Evolutionary conservation across 2,113 vertebrate genomes (phyloP).

Genomic region (Leucosticte australis): DNA sequence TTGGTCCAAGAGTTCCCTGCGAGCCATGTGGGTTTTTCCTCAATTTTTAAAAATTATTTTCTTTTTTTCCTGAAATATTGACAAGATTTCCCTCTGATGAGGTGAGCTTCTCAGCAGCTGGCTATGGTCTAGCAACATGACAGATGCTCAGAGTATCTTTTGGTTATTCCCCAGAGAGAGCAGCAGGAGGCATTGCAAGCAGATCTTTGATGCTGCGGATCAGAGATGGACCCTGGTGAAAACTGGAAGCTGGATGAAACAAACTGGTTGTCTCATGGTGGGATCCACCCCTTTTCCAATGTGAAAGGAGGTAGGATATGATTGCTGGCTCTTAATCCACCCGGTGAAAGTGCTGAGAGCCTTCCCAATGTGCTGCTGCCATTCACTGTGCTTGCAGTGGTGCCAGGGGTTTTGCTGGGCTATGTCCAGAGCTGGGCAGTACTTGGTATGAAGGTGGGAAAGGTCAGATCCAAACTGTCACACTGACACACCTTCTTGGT

Average conservation of each 20-base stretch:
- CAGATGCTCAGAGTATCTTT: slow-evolving; percentile 21
- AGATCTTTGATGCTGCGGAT: slow-evolving; percentile 39
- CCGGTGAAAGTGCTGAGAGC: background rate
- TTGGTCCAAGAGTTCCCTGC: background rate
- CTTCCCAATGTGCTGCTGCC: background rate
- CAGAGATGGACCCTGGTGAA: slow-evolving; percentile 76
- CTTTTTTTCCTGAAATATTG: background rate
- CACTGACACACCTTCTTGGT: accelerated
- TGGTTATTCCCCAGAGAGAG: slow-evolving; percentile 42
- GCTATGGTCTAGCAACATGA: background rate
- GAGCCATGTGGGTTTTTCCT: accelerated
- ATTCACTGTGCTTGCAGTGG: background rate
- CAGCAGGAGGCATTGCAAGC: background rate
- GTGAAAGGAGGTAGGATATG: slow-evolving; percentile 65
- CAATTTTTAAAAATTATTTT: background rate
- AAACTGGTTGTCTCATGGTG: slow-evolving; percentile 71
- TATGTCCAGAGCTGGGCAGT: background rate
- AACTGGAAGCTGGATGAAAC: slow-evolving; percentile 77
- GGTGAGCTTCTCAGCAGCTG: background rate
- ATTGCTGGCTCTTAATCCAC: background rate
- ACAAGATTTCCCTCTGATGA: background rate
- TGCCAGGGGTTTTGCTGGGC: background rate
- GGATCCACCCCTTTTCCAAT: slow-evolving; percentile 68
- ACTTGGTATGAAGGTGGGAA: background rate
- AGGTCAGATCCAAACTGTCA: background rate